These are phyloP conservation scores for Micrasema minimum DNA, from an alignment of 1,140 invertebrate species.

Conservation along the genomic window DNA sequence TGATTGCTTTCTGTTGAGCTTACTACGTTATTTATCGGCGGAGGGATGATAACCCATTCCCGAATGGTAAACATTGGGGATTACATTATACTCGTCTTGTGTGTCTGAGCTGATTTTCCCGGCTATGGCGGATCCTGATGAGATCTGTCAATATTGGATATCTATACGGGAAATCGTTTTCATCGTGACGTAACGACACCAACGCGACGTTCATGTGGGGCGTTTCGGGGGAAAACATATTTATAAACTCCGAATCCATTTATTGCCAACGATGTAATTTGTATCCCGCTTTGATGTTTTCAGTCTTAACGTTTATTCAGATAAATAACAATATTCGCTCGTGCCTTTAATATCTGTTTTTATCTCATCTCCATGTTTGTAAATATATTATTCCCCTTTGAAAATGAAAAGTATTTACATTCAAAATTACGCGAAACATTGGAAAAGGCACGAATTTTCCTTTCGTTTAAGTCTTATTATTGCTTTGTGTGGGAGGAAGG, in stretches of 20 bases:
- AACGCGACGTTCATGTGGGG: neutral
- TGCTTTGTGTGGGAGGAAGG: conserved; percentile 24
- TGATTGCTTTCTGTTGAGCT: conserved; percentile 37
- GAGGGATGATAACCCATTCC: conserved; percentile 36
- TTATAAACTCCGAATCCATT: conserved; percentile 3
- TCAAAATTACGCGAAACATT: conserved; percentile 18
- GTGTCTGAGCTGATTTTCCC: conserved; percentile 32
- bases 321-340: conserved; percentile 9
- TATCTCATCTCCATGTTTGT: neutral
- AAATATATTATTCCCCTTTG: conserved; percentile 9
- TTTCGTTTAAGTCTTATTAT: conserved; percentile 30
- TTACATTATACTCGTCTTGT: conserved; percentile 41
- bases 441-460: conserved; percentile 22
- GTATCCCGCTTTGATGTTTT: conserved; percentile 2
- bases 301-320: conserved; percentile 8
- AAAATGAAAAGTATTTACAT: neutral
- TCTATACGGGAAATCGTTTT: conserved; percentile 36
- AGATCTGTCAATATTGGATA: conserved; percentile 50
- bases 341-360: neutral
- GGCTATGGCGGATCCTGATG: conserved; percentile 30
- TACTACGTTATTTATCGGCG: conserved; percentile 39
- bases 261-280: conserved; percentile 7
- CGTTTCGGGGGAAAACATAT: conserved; percentile 13
- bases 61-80: conserved; percentile 46
- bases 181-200: neutral